Evolutionary conservation across 2,113 vertebrate genomes (phyloP), one percentile per base, ranked within the genome.

Genomic region (Callaeas wilsoni): DNA sequence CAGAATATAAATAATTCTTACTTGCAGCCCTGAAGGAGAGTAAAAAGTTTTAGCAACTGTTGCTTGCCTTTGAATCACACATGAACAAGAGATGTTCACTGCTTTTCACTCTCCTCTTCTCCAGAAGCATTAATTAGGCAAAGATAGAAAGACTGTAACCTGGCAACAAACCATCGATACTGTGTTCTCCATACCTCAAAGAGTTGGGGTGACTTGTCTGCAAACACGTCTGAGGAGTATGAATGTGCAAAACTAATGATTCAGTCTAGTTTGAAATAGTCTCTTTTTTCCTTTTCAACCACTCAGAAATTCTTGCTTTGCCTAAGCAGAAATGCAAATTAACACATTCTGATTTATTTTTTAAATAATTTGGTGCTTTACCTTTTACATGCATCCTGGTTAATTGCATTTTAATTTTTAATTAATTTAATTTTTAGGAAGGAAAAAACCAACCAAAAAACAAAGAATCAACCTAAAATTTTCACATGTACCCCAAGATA

Each of bases 1-100:
- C 84, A 91, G 93, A 94, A 91, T 49, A 59, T 27, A 96, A 91
- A 81, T 68, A 93, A 94, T 53, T 22, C 70, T 78, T 55, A 29
- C 55, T 17, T 85, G 78, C 11, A 74, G 55, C 50, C 44, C 42
- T 78, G 47, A 85, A 76, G 25, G 19, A 82, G 9, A 75, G 69
- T 35, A 78, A 39, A 73, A 83, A 80, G 84, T 87, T 73, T 56
- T 18, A 94, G 49, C 25, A 91, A 60, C 49, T 69, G 19, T 1
- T 56, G 26, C 47, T 68, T 83, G 59, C 16, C 46, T 65, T 71
- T 78, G 27, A 93, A 92, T 84, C 47, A 68, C 47, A 79, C 17
- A 11, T 2, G 73, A 86, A 64, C 26, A 73, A 79, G 88, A 69
- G 33, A 41, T 44, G 42, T 59, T 95, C 55, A 16, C 75, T 15